Conservation (phyloP, 2,888 invertebrate genomes). For the Apotomis betuletana region DNA sequence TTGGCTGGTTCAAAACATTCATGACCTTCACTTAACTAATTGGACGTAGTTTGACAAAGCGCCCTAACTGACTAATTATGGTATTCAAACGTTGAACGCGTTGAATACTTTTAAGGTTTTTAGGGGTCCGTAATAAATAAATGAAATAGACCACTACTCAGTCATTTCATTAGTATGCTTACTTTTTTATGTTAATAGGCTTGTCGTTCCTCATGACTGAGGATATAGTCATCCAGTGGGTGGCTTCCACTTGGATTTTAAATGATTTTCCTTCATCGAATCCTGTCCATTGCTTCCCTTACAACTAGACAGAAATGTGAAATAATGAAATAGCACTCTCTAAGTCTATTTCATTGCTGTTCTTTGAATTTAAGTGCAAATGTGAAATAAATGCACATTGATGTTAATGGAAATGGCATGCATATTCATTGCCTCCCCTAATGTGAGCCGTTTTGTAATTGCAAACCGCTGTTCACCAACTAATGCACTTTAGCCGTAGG, state of each 20-base stretch:
- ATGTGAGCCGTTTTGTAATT: neutral
- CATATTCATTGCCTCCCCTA: slow-evolving; percentile 11
- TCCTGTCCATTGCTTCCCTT: too few relatives aligned
- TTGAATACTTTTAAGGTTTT: neutral
- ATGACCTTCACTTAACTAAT: neutral
- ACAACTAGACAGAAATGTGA: too few relatives aligned
- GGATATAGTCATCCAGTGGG: too few relatives aligned
- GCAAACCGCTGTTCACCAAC: slow-evolving; percentile 1
- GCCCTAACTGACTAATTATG: neutral
- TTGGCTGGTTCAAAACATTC: slow-evolving; percentile 14
- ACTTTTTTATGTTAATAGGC: too few relatives aligned
- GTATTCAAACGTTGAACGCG: neutral
- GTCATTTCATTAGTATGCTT: too few relatives aligned
- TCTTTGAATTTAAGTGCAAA: neutral
- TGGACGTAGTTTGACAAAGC: neutral
- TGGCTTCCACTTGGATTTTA: too few relatives aligned
- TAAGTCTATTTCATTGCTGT: neutral
- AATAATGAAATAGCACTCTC: too few relatives aligned
- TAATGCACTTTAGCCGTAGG: neutral
- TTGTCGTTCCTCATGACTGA: too few relatives aligned
- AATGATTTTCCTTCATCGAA: too few relatives aligned
- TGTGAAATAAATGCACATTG: neutral
- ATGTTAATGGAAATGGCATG: neutral
- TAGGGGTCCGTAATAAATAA: neutral
- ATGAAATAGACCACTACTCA: too few relatives aligned